These are phyloP conservation scores for Stenurella melanura DNA, from an alignment of 2,888 invertebrate genomes.

Conservation along the genomic window DNA sequence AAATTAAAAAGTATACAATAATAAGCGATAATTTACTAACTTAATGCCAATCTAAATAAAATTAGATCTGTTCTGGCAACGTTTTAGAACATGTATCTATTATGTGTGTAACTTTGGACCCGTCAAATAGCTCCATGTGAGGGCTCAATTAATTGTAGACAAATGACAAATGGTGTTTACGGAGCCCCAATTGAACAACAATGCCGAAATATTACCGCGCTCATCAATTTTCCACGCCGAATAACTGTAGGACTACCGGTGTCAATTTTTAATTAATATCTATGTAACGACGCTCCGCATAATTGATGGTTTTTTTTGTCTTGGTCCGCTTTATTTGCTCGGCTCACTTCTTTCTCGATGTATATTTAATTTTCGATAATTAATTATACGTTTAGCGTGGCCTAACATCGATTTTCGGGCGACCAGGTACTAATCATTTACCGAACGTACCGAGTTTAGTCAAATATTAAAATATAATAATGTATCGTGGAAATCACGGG, in stretches of 20 bases:
- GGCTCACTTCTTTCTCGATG: background rate
- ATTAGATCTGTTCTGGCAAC: background rate
- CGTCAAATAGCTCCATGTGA: slow-evolving; percentile 47
- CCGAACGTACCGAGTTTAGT: too few species aligned
- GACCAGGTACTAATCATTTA: too few species aligned
- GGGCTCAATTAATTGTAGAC: slow-evolving; percentile 44
- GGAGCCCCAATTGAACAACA: slow-evolving; percentile 48
- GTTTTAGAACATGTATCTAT: background rate
- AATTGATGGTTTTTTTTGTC: slow-evolving; percentile 28
- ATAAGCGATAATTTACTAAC: too few species aligned
- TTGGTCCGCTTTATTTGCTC: background rate
- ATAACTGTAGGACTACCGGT: slow-evolving; percentile 42
- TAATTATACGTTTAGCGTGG: background rate
- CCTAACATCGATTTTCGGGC: too few species aligned
- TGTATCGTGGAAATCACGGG: too few species aligned
- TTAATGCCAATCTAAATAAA: background rate
- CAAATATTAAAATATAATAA: too few species aligned
- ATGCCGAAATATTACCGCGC: slow-evolving; percentile 51
- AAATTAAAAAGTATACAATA: too few species aligned
- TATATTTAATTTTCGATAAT: background rate
- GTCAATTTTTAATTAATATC: slow-evolving; percentile 55
- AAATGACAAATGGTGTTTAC: slow-evolving; percentile 51
- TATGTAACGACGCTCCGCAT: slow-evolving; percentile 41
- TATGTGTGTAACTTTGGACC: background rate
- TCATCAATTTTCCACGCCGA: slow-evolving; percentile 51